These are phyloP conservation scores for Mythimna pallens DNA, from an alignment of 2,888 invertebrate species.

Conservation along the genomic window DNA sequence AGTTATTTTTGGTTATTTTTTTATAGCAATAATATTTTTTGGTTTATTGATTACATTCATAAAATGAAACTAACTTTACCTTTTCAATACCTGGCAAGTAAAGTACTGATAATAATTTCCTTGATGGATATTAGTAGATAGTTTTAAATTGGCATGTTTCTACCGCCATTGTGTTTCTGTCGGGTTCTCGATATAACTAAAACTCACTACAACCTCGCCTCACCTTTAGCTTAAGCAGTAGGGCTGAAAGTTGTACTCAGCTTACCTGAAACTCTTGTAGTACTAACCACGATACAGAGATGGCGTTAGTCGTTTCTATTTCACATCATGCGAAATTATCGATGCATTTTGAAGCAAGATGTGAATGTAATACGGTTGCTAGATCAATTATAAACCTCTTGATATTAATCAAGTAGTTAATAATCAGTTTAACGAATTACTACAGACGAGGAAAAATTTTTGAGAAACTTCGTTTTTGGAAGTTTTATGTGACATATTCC, in stretches of 20 bases:
- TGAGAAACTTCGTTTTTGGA: too few relatives aligned
- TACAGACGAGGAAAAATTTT: too few relatives aligned
- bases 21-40: not conserved
- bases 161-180: not conserved
- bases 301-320: conserved; percentile 36
- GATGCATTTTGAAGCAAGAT: not conserved
- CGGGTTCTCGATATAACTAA: not conserved
- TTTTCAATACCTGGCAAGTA: not conserved
- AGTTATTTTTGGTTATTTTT: not conserved
- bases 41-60: not conserved
- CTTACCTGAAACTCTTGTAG: not conserved
- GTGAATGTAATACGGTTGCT: too few relatives aligned
- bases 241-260: not conserved
- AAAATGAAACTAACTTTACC: not conserved
- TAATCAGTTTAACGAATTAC: too few relatives aligned
- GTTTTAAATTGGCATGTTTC: not conserved
- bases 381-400: too few relatives aligned
- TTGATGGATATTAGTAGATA: not conserved
- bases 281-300: conserved; percentile 20
- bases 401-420: too few relatives aligned
- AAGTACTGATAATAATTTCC: not conserved
- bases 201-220: conserved; percentile 4
- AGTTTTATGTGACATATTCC: too few relatives aligned
- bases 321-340: not conserved
- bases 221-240: not conserved